A percentile compares a stretch with the other conserved stretches of the same genome.
These are phyloP conservation scores for Cryptoblepharus egeriae DNA, from an alignment of 2,797 vertebrate species.

Conservation along the genomic window DNA sequence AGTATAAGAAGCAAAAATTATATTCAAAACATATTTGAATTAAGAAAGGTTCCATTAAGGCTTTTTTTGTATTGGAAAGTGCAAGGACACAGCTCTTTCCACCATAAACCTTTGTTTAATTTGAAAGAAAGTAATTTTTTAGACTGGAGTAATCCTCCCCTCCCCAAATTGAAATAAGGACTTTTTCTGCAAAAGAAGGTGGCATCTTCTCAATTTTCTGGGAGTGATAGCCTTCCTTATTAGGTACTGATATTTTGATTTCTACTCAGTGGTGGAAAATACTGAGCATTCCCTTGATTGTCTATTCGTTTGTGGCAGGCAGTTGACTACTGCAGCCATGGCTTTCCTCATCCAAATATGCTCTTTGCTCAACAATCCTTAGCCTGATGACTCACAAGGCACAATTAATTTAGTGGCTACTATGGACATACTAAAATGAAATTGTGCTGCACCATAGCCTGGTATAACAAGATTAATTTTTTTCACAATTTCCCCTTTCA, in stretches of 20 bases:
- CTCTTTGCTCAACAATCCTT: neutral
- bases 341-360: neutral
- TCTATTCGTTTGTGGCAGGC: neutral
- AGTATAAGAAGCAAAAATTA: too few species aligned
- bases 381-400: neutral
- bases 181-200: neutral
- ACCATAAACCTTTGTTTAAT: neutral
- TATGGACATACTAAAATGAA: neutral
- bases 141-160: neutral
- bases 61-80: neutral
- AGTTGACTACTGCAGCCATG: neutral
- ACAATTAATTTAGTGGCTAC: neutral
- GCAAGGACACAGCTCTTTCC: neutral
- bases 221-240: neutral
- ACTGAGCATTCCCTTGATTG: neutral
- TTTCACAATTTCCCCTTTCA: neutral
- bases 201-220: neutral
- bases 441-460: neutral
- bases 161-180: too few species aligned
- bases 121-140: neutral
- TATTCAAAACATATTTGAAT: too few species aligned
- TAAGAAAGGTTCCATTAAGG: too few species aligned
- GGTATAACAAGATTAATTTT: neutral
- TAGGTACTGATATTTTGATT: neutral
- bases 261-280: neutral